These are phyloP conservation scores for Hippocampus kuda DNA, from an alignment of 2,797 vertebrate species.

Conservation along the genomic window DNA sequence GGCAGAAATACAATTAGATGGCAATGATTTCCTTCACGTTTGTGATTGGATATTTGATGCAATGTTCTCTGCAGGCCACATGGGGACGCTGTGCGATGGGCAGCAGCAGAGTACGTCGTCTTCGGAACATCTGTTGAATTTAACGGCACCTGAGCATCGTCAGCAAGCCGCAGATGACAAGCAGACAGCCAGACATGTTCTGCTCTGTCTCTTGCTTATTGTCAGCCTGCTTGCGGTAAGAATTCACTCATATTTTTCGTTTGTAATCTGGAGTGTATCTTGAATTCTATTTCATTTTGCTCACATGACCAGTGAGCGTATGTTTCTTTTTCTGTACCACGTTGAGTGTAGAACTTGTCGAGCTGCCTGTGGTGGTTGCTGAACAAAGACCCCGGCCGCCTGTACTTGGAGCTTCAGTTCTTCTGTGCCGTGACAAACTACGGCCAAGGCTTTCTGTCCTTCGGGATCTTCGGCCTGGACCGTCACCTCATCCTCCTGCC, in stretches of 20 bases:
- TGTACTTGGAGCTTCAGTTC: slow-evolving; percentile 94
- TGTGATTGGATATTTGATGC: slow-evolving; percentile 2
- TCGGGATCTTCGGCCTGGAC: slow-evolving; percentile 92
- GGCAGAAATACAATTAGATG: not conserved
- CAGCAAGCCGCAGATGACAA: slow-evolving; percentile 67
- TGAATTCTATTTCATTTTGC: not conserved
- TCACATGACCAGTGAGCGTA: not conserved
- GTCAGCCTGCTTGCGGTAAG: slow-evolving; percentile 88
- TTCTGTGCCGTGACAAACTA: slow-evolving; percentile 96
- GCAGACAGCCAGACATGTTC: slow-evolving; percentile 82
- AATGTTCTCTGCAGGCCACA: slow-evolving; percentile 59
- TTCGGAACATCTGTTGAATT: slow-evolving; percentile 66
- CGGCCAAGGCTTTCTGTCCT: slow-evolving; percentile 93
- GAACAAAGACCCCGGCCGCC: slow-evolving; percentile 84
- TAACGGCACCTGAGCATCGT: slow-evolving; percentile 64
- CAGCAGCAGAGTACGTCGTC: slow-evolving; percentile 30
- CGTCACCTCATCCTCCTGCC: slow-evolving; percentile 91
- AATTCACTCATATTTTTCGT: slow-evolving; percentile 3
- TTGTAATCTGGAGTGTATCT: too few species aligned
- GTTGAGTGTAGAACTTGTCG: slow-evolving; percentile 77
- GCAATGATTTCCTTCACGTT: not conserved
- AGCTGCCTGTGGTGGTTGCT: slow-evolving; percentile 98
- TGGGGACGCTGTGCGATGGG: slow-evolving; percentile 66
- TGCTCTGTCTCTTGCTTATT: slow-evolving; percentile 86
- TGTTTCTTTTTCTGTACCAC: not conserved